Percentiles rank a stretch among this genome's conserved stretches.
Evolutionary conservation across 2,113 vertebrate genomes (phyloP).

Genomic region (Xenus cinereus): DNA sequence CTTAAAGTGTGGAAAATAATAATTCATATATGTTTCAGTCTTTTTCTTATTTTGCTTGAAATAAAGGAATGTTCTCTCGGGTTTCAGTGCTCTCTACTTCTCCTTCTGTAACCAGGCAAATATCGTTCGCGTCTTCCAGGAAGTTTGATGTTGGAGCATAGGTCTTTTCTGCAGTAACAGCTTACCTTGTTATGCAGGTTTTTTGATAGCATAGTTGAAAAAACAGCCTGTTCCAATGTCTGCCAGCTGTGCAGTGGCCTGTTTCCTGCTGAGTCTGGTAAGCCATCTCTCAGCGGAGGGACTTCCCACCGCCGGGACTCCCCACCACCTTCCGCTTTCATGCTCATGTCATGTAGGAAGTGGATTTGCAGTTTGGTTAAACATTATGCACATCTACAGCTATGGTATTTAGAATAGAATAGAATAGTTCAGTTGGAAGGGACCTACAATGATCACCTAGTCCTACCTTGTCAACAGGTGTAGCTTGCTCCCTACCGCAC

Average conservation of each 20-base stretch:
- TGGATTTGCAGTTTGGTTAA: not conserved
- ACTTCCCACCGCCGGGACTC: not conserved
- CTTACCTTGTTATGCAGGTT: not conserved
- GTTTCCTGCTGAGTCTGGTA: not conserved
- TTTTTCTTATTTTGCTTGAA: not conserved
- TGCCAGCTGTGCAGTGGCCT: not conserved
- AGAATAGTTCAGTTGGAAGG: not conserved
- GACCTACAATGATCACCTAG: not conserved
- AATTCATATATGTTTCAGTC: not conserved
- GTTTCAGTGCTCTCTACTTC: not conserved
- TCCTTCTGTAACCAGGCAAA: not conserved
- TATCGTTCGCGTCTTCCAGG: not conserved
- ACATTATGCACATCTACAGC: not conserved
- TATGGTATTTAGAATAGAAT: not conserved
- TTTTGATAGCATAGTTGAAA: not conserved
- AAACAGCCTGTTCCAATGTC: not conserved
- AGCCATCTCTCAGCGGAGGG: not conserved
- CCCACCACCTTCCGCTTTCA: not conserved
- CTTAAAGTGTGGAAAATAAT: not conserved
- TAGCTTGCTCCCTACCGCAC: not conserved
- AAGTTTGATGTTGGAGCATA: not conserved
- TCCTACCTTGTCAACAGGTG: not conserved
- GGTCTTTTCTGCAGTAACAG: not conserved
- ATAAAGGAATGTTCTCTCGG: not conserved
- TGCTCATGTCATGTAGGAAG: not conserved